Base-by-base conservation (phyloP, 2,888 invertebrate genomes). In the Apamea anceps region DNA sequence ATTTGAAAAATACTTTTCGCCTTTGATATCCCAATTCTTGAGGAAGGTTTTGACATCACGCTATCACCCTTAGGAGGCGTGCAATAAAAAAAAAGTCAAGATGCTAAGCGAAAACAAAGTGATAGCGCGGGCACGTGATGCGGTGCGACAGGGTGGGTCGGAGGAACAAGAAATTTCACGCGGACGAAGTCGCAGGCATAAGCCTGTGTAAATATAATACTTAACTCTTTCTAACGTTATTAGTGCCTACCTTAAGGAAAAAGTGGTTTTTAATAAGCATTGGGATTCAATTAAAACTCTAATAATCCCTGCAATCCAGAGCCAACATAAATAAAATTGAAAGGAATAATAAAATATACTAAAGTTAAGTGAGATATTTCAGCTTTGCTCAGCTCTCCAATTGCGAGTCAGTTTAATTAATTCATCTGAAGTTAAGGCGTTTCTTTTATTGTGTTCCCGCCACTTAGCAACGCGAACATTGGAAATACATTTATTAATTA, bases 401-500 rank as follows among this genome's bases (percentile, higher is more conserved):
- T 90, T 83, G 89, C 85, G 87, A 91, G 87, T 88, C 88, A 87
- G 89, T 90, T 91, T 92, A 91, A 92, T 91, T 92, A 91, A 92
- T 92, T 91, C 90, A 91, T 91, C 91, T 90, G 81, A 87, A 89
- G 90, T 89, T 86, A 88, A 89, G 87, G 85, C 80, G 76, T 88
- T 92, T 91, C 87, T 92, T 93, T 93, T 91, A 91, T 91, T 92
- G 88, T 91, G 79, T 86, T 76, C 76, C 76, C 75, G 85, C 88
- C 90, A 90, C 83, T 84, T 86, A 83, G 87, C 90, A 88, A 88
- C 86, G 87, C 86, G 88, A 91, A 91, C 91, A 91, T 90, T 90
- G 87, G 84, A 88, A 85, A 86, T 85, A 86, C 89, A 91, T 92
- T 93, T 92, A 94, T 93, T 94, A 94, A 94, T 94, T 94, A 91